Conservation (phyloP, 2,888 invertebrate species). For the Drosophila putrida region DNA sequence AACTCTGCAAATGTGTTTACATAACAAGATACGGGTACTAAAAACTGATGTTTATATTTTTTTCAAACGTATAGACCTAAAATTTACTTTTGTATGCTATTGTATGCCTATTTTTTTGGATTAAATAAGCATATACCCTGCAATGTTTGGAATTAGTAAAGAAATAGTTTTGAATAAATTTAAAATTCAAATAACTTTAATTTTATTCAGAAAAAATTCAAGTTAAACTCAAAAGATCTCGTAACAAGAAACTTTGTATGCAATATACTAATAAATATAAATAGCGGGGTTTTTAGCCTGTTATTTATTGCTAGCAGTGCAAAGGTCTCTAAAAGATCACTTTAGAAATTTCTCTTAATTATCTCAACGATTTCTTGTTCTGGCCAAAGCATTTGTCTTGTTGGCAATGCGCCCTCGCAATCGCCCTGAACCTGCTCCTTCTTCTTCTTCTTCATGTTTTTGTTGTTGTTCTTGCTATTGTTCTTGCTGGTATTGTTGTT, state of each 20-base stretch:
- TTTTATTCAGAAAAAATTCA: too few species aligned
- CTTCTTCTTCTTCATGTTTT: background rate
- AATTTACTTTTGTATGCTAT: background rate
- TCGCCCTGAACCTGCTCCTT: slow-evolving; percentile 45
- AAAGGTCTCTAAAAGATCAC: background rate
- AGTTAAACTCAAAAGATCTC: too few species aligned
- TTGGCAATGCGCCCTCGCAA: slow-evolving; percentile 51
- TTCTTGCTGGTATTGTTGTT: background rate
- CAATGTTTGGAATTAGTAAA: background rate
- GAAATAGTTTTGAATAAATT: too few species aligned
- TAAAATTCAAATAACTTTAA: too few species aligned
- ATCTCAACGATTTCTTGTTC: background rate
- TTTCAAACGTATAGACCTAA: background rate
- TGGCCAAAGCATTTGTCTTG: slow-evolving; percentile 34
- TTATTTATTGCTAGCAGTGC: background rate
- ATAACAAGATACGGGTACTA: background rate
- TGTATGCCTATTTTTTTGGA: background rate
- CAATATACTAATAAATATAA: too few species aligned
- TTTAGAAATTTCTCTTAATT: slow-evolving; percentile 33
- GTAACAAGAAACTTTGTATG: too few species aligned
- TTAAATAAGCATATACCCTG: background rate
- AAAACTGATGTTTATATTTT: background rate
- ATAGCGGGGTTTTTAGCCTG: background rate
- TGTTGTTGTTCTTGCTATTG: slow-evolving; percentile 9
- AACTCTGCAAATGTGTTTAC: background rate